Evolutionary conservation across 2,113 vertebrate genomes (phyloP), one percentile per base, ranked within the genome.

Genomic region (Leptosomus discolor): DNA sequence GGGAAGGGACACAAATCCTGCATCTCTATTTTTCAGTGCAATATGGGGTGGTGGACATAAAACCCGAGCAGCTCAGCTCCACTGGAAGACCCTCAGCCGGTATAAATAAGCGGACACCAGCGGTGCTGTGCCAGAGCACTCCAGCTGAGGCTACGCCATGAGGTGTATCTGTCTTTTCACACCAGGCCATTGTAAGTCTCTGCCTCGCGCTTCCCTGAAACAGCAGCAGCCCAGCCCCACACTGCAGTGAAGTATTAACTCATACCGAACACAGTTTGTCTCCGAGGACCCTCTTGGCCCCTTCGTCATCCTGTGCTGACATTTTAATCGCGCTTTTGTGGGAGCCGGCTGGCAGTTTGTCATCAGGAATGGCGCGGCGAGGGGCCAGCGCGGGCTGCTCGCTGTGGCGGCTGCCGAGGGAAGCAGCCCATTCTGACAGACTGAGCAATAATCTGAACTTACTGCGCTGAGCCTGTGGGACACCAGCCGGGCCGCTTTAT

Each of bases 361-460:
- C 99, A 99, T 98, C 97, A 96, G 98, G 98, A 98, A 98, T 95
- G 98, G 98, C 98, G 97, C 99, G 98, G 97, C 95, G 98, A 98
- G 98, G 98, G 98, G 98, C 98, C 98, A 98, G 98, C 96, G 97
- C 97, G 97, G 98, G 98, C 96, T 98, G 98, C 98, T 94, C 92
- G 97, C 98, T 95, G 97, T 78, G 98, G 98, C 98, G 96, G 98
- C 98, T 98, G 98, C 97, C 96, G 98, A 97, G 97, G 97, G 98
- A 98, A 98, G 98, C 97, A 97, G 98, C 98, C 98, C 98, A 98
- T 98, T 98, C 98, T 99, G 98, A 99, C 98, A 99, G 98, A 98
- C 98, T 98, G 98, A 98, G 98, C 98, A 98, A 98, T 98, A 98
- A 98, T 98, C 97, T 98, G 98, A 99, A 99, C 98, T 98, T 98